phyloP scores from a whole-genome alignment of 2,797 vertebrate genomes.

The Arrhamphus sclerolepis region DNA sequence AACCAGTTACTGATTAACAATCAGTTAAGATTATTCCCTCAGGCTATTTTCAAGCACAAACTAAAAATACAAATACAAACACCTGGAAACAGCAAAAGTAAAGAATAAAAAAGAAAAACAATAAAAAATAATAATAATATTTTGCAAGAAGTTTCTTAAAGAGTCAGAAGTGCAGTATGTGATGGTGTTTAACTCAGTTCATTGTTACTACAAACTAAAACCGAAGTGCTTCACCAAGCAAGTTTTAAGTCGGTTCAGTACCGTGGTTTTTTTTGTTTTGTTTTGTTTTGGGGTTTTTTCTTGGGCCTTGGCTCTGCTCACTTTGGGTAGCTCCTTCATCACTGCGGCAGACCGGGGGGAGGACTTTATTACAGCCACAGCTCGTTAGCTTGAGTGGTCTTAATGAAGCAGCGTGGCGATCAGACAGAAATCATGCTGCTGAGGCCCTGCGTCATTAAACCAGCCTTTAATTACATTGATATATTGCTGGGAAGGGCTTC shows the following conservation, averaged over 20 bases:
- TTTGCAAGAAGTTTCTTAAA: too few relatives aligned
- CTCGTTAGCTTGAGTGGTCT: slow-evolving; percentile 99
- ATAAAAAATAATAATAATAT: too few relatives aligned
- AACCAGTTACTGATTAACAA: slow-evolving; percentile 1
- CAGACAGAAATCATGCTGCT: slow-evolving; percentile 99
- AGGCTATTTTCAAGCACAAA: too few relatives aligned
- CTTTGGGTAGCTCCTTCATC: slow-evolving; percentile 95
- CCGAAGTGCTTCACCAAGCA: slow-evolving; percentile 80
- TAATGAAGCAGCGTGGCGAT: slow-evolving; percentile 99
- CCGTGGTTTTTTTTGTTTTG: slow-evolving; percentile 67
- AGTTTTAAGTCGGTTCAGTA: slow-evolving; percentile 95
- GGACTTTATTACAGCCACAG: slow-evolving; percentile 99
- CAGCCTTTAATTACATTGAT: slow-evolving; percentile 99
- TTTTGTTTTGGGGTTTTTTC: too few relatives aligned
- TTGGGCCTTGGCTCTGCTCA: slow-evolving; percentile 83
- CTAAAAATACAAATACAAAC: too few relatives aligned
- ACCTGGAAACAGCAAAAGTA: too few relatives aligned
- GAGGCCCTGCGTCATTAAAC: slow-evolving; percentile 99
- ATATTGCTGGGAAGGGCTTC: slow-evolving; percentile 90
- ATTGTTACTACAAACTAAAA: not conserved
- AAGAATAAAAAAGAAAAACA: too few relatives aligned
- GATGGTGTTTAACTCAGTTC: too few relatives aligned
- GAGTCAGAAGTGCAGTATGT: too few relatives aligned
- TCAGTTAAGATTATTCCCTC: too few relatives aligned
- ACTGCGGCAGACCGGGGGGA: slow-evolving; percentile 95